Evolutionary conservation across 1,140 invertebrate species (phyloP), one percentile per base, ranked within the genome.

Genomic region (Drosophila quadrilineata): DNA sequence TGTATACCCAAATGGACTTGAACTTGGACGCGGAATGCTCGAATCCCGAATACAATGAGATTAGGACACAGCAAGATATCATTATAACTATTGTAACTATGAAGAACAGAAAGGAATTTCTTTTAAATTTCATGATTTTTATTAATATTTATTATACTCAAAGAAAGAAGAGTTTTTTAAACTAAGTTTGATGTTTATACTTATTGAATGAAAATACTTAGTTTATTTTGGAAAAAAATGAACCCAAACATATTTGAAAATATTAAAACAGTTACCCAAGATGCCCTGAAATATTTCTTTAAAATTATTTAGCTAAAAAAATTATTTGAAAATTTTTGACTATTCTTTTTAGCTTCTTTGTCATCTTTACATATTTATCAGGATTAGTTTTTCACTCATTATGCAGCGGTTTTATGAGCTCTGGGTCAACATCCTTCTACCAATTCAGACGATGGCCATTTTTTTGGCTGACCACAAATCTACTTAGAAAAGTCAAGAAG

Each of bases 401-500:
- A 63, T 77, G 53, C 52, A 57, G 56, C 33, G 28, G 38, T 56
- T 71, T 50, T 16, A 28, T 33, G 41, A 10, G 31, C 4, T n/a
- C n/a, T 9, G 36, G 22, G 29, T 14, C 40, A 22, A 49, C n/a
- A 24, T 31, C 6, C 12, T 31, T 35, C 10, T 29, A 12, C 3
- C 19, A 21, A n/a, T 24, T 24, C 29, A 28, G 26, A 43, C 17
- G n/a, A 14, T n/a, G 14, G 28, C 10, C 10, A 19, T 28, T 52
- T 35, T 17, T 31, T 54, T 80, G 75, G 50, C 40, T 40, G 8
- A 38, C 59, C 71, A 53, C 64, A 82, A 82, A 84, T 82, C 76
- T 72, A 82, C 72, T 82, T 76, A 82, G 40, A 28, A 31, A 59
- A 58, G n/a, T 41, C 46, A 40, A n/a, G 40, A 57, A 57, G 57